Evolutionary conservation across 2,888 invertebrate species (phyloP).

Genomic region (Phengaris alcon): DNA sequence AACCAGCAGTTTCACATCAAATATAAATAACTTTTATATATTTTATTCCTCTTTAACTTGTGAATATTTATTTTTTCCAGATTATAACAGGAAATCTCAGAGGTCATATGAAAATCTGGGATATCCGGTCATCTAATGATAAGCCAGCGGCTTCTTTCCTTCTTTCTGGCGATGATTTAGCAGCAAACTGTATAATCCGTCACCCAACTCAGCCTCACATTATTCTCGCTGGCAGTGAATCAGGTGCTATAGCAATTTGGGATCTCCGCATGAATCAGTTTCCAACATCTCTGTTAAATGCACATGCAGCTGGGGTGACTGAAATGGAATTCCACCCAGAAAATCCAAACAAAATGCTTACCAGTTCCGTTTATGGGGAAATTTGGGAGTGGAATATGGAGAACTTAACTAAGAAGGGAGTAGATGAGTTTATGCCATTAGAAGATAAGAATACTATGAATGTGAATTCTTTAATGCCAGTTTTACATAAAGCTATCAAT

Average conservation of each 20-base stretch:
- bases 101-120: conserved; percentile 95
- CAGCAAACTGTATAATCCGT: conserved; percentile 86
- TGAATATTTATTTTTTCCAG: conserved; percentile 54
- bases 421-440: conserved; percentile 82
- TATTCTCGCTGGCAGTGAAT: conserved; percentile 89
- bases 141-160: conserved; percentile 85
- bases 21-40: too few relatives aligned
- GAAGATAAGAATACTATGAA: conserved; percentile 84
- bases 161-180: conserved; percentile 85
- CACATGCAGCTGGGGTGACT: conserved; percentile 86
- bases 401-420: conserved; percentile 62
- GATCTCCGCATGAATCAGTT: conserved; percentile 91
- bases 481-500: conserved; percentile 89
- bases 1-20: too few relatives aligned
- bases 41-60: neutral
- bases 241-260: conserved; percentile 93
- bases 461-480: conserved; percentile 86
- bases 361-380: conserved; percentile 89
- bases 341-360: conserved; percentile 90
- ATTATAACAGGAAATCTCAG: conserved; percentile 91
- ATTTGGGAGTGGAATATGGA: conserved; percentile 94
- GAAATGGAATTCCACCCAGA: conserved; percentile 93
- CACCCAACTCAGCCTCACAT: conserved; percentile 95
- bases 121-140: conserved; percentile 82
- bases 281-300: conserved; percentile 89